These are phyloP conservation scores for Serranus cabrilla DNA, from an alignment of 2,797 vertebrate species.

Conservation along the genomic window DNA sequence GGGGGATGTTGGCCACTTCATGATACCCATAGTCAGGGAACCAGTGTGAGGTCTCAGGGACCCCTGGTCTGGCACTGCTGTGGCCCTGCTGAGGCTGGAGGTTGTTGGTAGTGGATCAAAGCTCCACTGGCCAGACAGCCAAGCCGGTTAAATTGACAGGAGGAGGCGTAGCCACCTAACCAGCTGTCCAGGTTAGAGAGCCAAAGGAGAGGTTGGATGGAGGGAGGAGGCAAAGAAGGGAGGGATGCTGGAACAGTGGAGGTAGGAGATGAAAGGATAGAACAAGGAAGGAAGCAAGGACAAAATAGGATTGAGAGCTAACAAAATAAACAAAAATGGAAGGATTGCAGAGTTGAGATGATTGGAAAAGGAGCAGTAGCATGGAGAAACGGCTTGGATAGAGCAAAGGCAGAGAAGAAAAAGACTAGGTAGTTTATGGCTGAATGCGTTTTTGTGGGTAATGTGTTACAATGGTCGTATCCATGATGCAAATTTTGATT, in stretches of 20 bases:
- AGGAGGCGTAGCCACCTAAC: conserved; percentile 67
- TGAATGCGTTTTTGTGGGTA: too few species aligned
- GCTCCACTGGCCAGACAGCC: conserved; percentile 59
- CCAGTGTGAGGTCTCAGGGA: conserved; percentile 15
- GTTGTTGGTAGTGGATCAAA: conserved; percentile 77
- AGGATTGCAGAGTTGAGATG: neutral
- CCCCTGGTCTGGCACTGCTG: conserved; percentile 36
- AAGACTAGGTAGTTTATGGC: too few species aligned
- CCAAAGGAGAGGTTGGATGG: conserved; percentile 52
- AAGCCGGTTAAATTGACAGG: conserved; percentile 75
- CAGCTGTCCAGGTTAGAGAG: conserved; percentile 78
- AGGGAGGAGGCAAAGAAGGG: neutral
- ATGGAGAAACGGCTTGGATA: neutral
- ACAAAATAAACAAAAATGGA: neutral
- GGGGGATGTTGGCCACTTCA: conserved; percentile 18
- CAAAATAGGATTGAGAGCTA: neutral
- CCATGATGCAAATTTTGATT: too few species aligned
- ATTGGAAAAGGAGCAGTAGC: neutral
- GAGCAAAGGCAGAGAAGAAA: neutral
- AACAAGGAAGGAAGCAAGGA: neutral
- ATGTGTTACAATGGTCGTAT: too few species aligned
- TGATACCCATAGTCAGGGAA: conserved; percentile 23
- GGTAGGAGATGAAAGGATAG: conserved; percentile 14
- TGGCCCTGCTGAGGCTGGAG: conserved; percentile 44
- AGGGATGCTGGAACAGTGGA: neutral